Base-by-base conservation (phyloP, 1,140 invertebrate species). In the Tribolium madens region DNA sequence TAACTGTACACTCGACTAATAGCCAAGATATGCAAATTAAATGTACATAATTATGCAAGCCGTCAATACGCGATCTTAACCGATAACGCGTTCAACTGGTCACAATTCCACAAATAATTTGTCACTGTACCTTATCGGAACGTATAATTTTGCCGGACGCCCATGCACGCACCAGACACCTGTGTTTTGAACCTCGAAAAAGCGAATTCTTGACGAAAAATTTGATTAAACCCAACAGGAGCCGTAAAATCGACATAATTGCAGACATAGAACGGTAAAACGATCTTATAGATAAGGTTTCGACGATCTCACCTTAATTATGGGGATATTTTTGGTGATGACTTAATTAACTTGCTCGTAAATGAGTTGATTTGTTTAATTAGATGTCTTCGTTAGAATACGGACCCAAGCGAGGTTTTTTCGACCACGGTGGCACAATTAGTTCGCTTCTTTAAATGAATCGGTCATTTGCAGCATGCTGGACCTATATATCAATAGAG, bases 11-110 rank as follows among this genome's bases (percentile, higher is more conserved):
- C 26, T 47, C 71, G 71, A 53, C 71, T 73, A 73, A 73, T 73
- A 73, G 71, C 71, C 71, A 57, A 73, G 71, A 73, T 73, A 73
- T 73, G 71, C 71, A 73, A 73, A 73, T 73, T 52, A 73, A 73
- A 73, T 73, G 47, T 52, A 52, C 31, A 57, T 73, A 73, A 73
- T 73, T 73, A 73, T 73, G 71, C 48, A 52, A 73, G 71, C 71
- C 47, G 71, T 73, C 48, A 53, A 73, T 73, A 73, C 33, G 71
- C 71, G 71, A 73, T 73, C 48, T 53, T 73, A 53, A 57, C 48
- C 71, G 71, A 73, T 73, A 73, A 73, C 47, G 26, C 71, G 52
- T 73, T 73, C 71, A 73, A 73, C 70, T 72, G 70, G 70, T 72
- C 47, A 72, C 70, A 72, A 72, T 72, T 72, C 47, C 46, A 72